Conservation (phyloP, 2,888 invertebrate genomes). For the Gortyna flavago region DNA sequence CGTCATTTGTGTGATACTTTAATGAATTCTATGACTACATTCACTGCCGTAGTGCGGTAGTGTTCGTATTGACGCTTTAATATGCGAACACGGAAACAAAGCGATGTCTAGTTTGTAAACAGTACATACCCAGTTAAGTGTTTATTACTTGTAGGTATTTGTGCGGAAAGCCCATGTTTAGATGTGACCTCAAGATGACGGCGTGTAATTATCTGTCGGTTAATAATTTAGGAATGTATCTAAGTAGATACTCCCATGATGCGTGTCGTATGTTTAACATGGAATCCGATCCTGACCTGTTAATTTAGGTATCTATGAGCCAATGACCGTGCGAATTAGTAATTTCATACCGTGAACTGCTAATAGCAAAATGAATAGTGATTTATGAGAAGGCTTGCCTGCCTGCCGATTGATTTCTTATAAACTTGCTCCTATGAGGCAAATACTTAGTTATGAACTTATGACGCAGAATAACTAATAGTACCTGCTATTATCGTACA, state of each 20-base stretch:
- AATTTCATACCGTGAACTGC: not conserved
- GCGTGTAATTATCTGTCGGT: not conserved
- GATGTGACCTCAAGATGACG: conserved; percentile 12
- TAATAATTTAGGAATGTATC: conserved; percentile 6
- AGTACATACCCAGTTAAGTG: not conserved
- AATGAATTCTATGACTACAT: not conserved
- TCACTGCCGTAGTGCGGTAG: not conserved
- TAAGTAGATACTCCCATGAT: not conserved
- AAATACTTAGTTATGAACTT: not conserved
- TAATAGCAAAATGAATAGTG: not conserved
- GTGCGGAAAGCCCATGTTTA: conserved; percentile 26
- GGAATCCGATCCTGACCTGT: not conserved
- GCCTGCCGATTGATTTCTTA: not conserved
- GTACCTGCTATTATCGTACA: too few species aligned
- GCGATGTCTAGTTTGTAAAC: not conserved
- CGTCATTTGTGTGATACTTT: not conserved
- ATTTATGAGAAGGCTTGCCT: not conserved
- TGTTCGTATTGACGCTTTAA: not conserved
- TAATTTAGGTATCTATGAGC: not conserved
- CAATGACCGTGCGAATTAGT: not conserved
- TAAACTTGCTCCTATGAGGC: not conserved
- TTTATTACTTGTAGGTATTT: conserved; percentile 12
- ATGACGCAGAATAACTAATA: too few species aligned
- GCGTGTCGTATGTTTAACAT: conserved; percentile 1
- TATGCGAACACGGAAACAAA: conserved; percentile 32